Base-by-base conservation (phyloP, 2,797 vertebrate species). In the Diplodus sargus region DNA sequence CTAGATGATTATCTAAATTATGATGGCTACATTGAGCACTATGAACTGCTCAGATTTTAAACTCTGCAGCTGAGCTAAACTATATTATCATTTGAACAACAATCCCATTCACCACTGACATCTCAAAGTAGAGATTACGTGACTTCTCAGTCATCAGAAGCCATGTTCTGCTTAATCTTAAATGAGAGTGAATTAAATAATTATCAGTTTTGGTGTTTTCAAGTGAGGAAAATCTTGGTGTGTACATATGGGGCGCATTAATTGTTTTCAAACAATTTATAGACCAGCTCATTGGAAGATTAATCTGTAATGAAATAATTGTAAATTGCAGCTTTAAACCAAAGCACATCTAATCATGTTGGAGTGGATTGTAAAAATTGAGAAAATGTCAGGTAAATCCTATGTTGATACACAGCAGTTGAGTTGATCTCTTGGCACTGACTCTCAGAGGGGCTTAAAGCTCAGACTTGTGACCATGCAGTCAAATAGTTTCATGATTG, bases 361-460 rank as follows among this genome's bases (percentile, higher is more conserved):
- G 60, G 49, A 3, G 42, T 23, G 2, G 47, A 39, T 14, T 51
- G 17, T 47, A 28, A 56, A 34, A 13, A 51, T 30, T 30, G 20
- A 45, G 17, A 43, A 58, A 52, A 43, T 4, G 0, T 42, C 23
- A 43, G 39, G 2, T 47, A 42, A 59, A 62, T 72, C 4, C 17
- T 28, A 63, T 52, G 22, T 39, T 54, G 23, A 49, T 72, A 43
- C 30, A 14, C 25, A 30, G 16, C 11, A 69, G n/a, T 28, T 59
- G 10, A 78, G 60, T 9, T 52, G 15, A 76, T 57, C 42, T 56
- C 10, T 51, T 69, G 39, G 15, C 22, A 51, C 28, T 51, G n/a
- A 76, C 64, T 67, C 22, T 63, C 25, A 17, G 47, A 47, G 4
- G 43, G 23, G 3, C 47, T 42, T 16, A 16, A 56, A 45, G 16